Evolutionary conservation across 1,140 invertebrate genomes (phyloP).

Genomic region (Ridgeia piscesae): DNA sequence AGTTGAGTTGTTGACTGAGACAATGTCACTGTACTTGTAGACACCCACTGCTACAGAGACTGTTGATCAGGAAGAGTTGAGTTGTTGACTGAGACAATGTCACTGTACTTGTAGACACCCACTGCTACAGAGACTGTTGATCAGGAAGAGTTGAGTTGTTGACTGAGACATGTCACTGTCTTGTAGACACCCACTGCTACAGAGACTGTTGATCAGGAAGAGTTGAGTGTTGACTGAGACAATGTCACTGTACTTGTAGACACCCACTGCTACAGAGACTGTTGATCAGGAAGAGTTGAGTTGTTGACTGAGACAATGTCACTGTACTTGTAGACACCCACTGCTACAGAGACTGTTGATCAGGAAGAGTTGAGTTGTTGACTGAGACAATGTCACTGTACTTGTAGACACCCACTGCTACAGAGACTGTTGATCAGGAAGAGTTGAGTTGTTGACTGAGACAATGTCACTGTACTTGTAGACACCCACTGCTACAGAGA

Average conservation of each 20-base stretch:
- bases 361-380: constrained; percentile 73
- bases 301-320: constrained; percentile 68
- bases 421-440: constrained; percentile 69
- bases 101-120: no score
- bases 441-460: constrained; percentile 71
- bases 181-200: constrained; percentile 57
- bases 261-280: constrained; percentile 55
- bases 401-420: constrained; percentile 57
- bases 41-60: constrained; percentile 56
- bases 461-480: no score
- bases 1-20: constrained; percentile 70
- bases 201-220: constrained; percentile 70
- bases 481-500: constrained; percentile 56
- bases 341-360: constrained; percentile 64
- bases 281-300: constrained; percentile 78
- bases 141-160: constrained; percentile 72
- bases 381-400: constrained; percentile 70
- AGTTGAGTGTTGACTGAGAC: constrained; percentile 69
- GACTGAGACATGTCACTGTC: constrained; percentile 70
- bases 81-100: constrained; percentile 69
- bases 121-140: constrained; percentile 65
- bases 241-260: no score
- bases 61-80: constrained; percentile 76
- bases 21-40: no score
- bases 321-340: no score